Percentiles rank a stretch among this genome's conserved stretches.
These are phyloP conservation scores for Collichthys lucidus DNA, from an alignment of 2,113 vertebrate genomes.

Conservation along the genomic window DNA sequence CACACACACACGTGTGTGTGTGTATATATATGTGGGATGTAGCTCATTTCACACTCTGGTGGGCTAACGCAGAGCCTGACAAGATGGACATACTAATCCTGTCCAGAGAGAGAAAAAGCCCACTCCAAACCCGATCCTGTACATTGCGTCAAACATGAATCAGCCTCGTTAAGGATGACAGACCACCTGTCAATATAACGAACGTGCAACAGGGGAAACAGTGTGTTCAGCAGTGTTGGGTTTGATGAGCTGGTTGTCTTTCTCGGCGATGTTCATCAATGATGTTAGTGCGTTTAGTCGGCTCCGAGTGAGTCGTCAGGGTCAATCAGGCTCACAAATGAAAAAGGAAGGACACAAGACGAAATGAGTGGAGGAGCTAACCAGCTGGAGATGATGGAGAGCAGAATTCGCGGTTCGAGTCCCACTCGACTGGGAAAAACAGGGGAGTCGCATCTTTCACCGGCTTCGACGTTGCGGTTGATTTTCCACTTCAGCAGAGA, in stretches of 20 bases:
- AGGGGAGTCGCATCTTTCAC: constrained; percentile 15
- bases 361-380: constrained; percentile 58
- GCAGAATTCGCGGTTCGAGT: constrained; percentile 27
- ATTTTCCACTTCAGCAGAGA: constrained; percentile 54
- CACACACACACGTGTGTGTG: too few relatives aligned
- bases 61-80: neutral
- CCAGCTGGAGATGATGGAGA: constrained; percentile 71
- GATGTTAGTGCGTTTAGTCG: constrained; percentile 34
- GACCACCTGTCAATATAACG: constrained; percentile 42
- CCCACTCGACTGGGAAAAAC: neutral
- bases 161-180: constrained; percentile 56
- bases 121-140: neutral
- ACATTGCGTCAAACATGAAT: constrained; percentile 46
- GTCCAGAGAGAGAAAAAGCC: neutral
- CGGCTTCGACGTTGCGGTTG: constrained; percentile 20
- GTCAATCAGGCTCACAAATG: constrained; percentile 76
- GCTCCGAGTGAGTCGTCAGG: constrained; percentile 66
- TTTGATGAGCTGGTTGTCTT: constrained; percentile 63
- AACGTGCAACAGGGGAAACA: constrained; percentile 36
- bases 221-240: constrained; percentile 52
- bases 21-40: neutral
- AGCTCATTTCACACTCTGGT: constrained; percentile 64
- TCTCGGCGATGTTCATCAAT: constrained; percentile 34
- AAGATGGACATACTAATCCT: constrained; percentile 40
- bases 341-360: constrained; percentile 67